phyloP scores from a whole-genome alignment of 1,140 invertebrate genomes.

The Monomorium pharaonis region DNA sequence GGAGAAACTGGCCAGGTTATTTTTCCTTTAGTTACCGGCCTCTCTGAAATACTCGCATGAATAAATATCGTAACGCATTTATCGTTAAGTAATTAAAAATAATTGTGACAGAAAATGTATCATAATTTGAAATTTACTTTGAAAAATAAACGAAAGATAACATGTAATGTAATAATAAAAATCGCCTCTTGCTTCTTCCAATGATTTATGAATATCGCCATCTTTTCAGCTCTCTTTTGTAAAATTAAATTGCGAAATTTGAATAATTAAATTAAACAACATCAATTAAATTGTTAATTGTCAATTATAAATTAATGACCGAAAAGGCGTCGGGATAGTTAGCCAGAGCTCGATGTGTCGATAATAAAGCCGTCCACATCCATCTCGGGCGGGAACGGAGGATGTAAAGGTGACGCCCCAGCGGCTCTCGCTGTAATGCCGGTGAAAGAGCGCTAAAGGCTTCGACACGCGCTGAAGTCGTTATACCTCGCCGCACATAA shows the following conservation, averaged over 20 bases:
- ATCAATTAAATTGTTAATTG: not conserved
- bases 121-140: not conserved
- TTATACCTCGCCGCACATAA: conserved; percentile 73
- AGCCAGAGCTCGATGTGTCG: conserved; percentile 23
- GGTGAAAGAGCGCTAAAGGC: conserved; percentile 64
- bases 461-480: conserved; percentile 70
- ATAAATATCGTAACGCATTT: not conserved
- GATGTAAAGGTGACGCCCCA: conserved; percentile 65
- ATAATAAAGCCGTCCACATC: conserved; percentile 66
- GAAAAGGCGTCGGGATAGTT: not conserved
- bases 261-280: conserved; percentile 6
- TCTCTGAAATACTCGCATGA: not conserved
- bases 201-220: not conserved
- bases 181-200: not conserved
- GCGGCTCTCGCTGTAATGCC: conserved; percentile 35
- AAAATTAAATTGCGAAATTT: not conserved
- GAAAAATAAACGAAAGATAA: not conserved
- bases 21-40: not conserved
- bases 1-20: not conserved
- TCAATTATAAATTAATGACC: not conserved
- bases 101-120: not conserved
- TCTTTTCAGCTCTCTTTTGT: not conserved
- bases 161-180: not conserved
- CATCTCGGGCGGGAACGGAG: conserved; percentile 30
- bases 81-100: not conserved